Evolutionary conservation across 2,888 invertebrate species (phyloP), one percentile per base, ranked within the genome.

Genomic region (Mamestra brassicae): DNA sequence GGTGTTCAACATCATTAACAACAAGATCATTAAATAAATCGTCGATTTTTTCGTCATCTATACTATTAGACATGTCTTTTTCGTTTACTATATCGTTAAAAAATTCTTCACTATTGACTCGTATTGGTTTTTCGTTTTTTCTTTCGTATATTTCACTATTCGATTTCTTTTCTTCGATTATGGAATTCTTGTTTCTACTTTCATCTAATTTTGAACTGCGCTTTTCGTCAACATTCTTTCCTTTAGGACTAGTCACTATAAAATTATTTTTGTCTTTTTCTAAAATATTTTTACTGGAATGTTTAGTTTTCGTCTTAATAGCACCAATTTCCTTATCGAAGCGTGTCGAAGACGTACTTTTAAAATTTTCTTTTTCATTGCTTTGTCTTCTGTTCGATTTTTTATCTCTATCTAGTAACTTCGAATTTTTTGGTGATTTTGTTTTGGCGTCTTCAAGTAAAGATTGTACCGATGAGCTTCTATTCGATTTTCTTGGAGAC

Each of bases 241-340:
- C 90, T 93, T 93, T 95, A 93, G 92, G 89, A 94, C 93, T 95
- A 95, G 89, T 93, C 89, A 92, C 91, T 93, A 94, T 91, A 91
- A 92, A 92, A 93, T 93, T 95, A 93, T 88, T 91, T 94, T 94
- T 95, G 93, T 95, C 96, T 95, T 96, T 96, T 88, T 95, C 96
- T 95, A 96, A 93, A 93, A 92, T 94, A 94, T 87, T 93, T 91
- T 94, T 95, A 92, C 89, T 94, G 96, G 96, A 96, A 96, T 96
- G 96, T 95, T 95, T 96, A 90, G 93, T 88, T 96, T 96, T 96
- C 91, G 93, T 92, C 93, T 93, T 96, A 93, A 93, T 95, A 96
- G 96, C 96, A 96, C 96, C 96, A 95, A 92, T 94, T 84, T 96
- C 95, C 91, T 93, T 95, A 75, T 93, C 93, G 85, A 89, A 89